These are phyloP conservation scores for Lacerta viridis DNA, from an alignment of 2,797 vertebrate species.

Conservation along the genomic window DNA sequence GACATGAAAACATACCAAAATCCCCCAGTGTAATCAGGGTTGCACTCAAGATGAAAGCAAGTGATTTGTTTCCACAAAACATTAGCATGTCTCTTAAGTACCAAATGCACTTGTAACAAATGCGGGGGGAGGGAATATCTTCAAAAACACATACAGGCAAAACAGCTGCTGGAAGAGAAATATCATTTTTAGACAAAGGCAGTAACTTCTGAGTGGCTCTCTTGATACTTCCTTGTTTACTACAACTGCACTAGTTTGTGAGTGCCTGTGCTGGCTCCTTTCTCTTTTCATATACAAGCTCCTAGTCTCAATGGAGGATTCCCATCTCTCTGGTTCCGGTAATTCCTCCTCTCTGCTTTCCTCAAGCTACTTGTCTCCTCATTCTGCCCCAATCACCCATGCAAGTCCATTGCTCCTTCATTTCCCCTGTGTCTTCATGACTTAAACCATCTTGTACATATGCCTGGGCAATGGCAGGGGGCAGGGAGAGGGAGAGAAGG, in stretches of 20 bases:
- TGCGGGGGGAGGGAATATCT: neutral
- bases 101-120: constrained; percentile 23
- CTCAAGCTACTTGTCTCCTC: neutral
- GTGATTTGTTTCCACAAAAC: constrained; percentile 34
- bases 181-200: constrained; percentile 12
- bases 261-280: neutral
- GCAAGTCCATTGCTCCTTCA: constrained; percentile 21
- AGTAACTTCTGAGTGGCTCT: constrained; percentile 10
- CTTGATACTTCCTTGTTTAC: neutral
- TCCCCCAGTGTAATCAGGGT: constrained; percentile 26
- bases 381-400: neutral
- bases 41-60: constrained; percentile 33
- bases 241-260: neutral
- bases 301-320: neutral
- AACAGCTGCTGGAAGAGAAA: constrained; percentile 11
- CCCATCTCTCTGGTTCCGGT: neutral
- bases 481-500: neutral
- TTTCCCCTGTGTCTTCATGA: constrained; percentile 50
- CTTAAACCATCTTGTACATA: neutral
- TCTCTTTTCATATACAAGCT: neutral
- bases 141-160: constrained; percentile 4
- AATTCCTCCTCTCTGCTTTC: neutral
- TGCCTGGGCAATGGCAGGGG: neutral
- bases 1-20: constrained; percentile 7
- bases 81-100: neutral